Base-by-base conservation (phyloP, 1,140 invertebrate species). In the Holotrichia oblita region DNA sequence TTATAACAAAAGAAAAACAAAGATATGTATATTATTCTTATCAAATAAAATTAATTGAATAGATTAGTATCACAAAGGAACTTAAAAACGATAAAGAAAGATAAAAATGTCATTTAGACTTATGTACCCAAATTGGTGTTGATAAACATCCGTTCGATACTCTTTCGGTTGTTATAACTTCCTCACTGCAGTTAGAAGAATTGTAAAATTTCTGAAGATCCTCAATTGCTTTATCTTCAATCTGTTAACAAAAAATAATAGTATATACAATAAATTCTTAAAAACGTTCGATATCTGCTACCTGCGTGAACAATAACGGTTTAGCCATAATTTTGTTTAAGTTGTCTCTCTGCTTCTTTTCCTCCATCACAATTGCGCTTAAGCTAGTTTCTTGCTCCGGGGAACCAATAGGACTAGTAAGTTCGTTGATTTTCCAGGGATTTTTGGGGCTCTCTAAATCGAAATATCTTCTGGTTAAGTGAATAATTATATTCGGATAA, bases 191-290 rank as follows among this genome's bases (percentile, higher is more conserved):
- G 80, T 90, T 87, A 61, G 88, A 85, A 6, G 89, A 87, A 82
- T 90, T 90, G 84, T 94, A 94, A 83, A 92, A 91, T 75, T 87
- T 88, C 55, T 91, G 86, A 64, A 94, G 85, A 78, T 94, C 92
- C 80, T 92, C 90, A 79, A 94, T 93, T 0, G 93, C 93, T 86
- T 69, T 69, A 69, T 69, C 61, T 69, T 69, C 61, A 24, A 69
- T 17, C 61, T 69, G 17, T 55, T 14, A 55, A 55, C 14, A 7
- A 55, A 55, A 55, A n/a, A 14, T 17, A n/a, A 55, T 17, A 55
- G 6, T 55, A 2, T 55, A 55, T n/a, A 55, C 14, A 6, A n/a
- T 14, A 3, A 55, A 17, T 14, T 17, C 6, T 17, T 17, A 4
- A 9, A 44, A 10, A 44, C 14, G 14, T 44, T 55, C n/a, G 14